phyloP scores from a whole-genome alignment of 2,113 vertebrate species.

The Trinectes maculatus region DNA sequence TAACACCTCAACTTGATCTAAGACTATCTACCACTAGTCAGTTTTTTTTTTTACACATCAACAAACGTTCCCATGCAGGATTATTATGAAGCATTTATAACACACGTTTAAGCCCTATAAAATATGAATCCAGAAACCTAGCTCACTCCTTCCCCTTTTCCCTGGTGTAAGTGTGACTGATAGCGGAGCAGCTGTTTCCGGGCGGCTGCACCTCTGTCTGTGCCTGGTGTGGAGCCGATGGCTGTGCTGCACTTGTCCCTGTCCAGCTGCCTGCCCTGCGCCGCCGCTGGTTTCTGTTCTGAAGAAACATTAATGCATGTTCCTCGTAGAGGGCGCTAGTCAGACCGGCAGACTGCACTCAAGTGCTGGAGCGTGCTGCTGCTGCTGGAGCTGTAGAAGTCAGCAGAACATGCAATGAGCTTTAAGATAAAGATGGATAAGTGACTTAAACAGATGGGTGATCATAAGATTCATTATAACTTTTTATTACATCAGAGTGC shows the following conservation, averaged over 20 bases:
- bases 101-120: not conserved
- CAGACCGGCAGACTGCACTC: conserved; percentile 27
- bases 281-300: conserved; percentile 27
- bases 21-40: conserved; percentile 4
- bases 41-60: too few relatives aligned
- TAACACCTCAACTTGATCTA: conserved; percentile 9
- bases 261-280: conserved; percentile 52
- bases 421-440: not conserved
- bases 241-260: conserved; percentile 52
- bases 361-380: not conserved
- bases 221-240: conserved; percentile 24
- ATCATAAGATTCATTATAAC: not conserved
- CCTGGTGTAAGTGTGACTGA: conserved; percentile 56
- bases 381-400: conserved; percentile 18
- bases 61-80: not conserved
- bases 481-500: not conserved
- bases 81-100: not conserved
- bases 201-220: conserved; percentile 54
- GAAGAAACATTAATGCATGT: conserved; percentile 12
- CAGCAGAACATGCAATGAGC: not conserved
- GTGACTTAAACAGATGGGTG: too few relatives aligned
- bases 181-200: conserved; percentile 74
- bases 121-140: conserved; percentile 6
- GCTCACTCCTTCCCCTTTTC: conserved; percentile 6
- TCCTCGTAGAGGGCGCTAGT: conserved; percentile 73